These are phyloP conservation scores for Chydorus sphaericus DNA, from an alignment of 2,888 invertebrate genomes.

Conservation along the genomic window DNA sequence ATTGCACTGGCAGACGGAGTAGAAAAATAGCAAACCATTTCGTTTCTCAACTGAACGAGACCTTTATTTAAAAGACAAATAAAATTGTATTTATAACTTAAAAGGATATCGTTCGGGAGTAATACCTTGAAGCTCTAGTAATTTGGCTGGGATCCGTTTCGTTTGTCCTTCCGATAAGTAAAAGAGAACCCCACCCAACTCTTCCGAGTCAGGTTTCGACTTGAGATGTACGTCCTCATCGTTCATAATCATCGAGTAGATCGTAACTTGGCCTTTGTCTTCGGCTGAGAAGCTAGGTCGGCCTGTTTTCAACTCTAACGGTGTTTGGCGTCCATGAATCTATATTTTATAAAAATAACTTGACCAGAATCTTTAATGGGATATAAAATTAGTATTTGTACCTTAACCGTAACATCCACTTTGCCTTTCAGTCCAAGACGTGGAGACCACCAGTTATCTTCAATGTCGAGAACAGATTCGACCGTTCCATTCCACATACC, in stretches of 20 bases:
- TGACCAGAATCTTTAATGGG: background rate
- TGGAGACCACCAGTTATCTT: constrained; percentile 89
- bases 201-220: constrained; percentile 17
- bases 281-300: constrained; percentile 66
- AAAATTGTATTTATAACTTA: no score
- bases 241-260: constrained; percentile 78
- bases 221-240: constrained; percentile 15
- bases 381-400: constrained; percentile 17
- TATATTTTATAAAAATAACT: background rate
- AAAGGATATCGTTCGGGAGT: no score
- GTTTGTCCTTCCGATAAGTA: constrained; percentile 64
- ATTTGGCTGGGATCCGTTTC: constrained; percentile 50
- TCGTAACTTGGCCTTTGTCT: constrained; percentile 76
- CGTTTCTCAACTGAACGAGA: constrained; percentile 67
- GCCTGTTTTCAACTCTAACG: constrained; percentile 91
- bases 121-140: constrained; percentile 55
- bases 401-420: constrained; percentile 50
- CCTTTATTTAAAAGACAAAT: no score
- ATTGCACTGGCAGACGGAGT: constrained; percentile 13
- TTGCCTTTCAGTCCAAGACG: constrained; percentile 86
- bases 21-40: constrained; percentile 38
- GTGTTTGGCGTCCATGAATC: no score
- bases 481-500: constrained; percentile 46
- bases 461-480: constrained; percentile 65
- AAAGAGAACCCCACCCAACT: constrained; percentile 49